Conservation (phyloP, 2,113 vertebrate genomes). For the Brachionichthys hirsutus region DNA sequence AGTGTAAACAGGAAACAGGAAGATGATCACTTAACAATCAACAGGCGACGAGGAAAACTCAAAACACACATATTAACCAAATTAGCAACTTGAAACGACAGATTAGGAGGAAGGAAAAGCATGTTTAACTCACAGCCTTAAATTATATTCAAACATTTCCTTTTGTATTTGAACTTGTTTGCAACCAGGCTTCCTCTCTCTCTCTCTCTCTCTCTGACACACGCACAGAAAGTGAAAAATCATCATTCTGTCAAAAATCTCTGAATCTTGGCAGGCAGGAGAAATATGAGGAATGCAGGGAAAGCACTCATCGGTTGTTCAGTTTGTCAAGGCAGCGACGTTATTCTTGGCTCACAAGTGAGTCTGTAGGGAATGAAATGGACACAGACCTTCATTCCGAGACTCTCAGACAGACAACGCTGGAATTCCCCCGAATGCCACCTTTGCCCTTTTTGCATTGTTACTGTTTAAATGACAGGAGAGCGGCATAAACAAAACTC, state of each 20-base stretch:
- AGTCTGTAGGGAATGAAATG: slow-evolving; percentile 65
- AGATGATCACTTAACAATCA: slow-evolving; percentile 59
- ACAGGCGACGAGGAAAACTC: slow-evolving; percentile 44
- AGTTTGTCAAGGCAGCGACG: slow-evolving; percentile 65
- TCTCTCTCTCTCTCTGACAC: neutral
- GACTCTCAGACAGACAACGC: slow-evolving; percentile 21
- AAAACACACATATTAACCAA: slow-evolving; percentile 16
- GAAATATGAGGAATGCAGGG: slow-evolving; percentile 52
- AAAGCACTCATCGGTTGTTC: slow-evolving; percentile 70
- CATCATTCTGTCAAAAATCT: slow-evolving; percentile 54
- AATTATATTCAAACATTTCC: neutral
- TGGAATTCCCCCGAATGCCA: slow-evolving; percentile 69
- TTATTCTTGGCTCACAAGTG: slow-evolving; percentile 69
- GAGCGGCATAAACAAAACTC: slow-evolving; percentile 55
- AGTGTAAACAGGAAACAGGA: slow-evolving; percentile 75
- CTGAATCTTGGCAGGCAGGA: slow-evolving; percentile 62
- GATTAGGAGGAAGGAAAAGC: slow-evolving; percentile 6
- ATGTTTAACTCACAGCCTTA: neutral
- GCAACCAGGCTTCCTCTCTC: neutral
- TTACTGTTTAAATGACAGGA: slow-evolving; percentile 62
- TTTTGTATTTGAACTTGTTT: neutral
- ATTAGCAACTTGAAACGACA: slow-evolving; percentile 19
- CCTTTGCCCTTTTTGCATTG: slow-evolving; percentile 65
- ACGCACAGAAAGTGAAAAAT: slow-evolving; percentile 6
- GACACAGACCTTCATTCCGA: slow-evolving; percentile 62